A percentile compares a stretch with the other conserved stretches of the same genome.
Evolutionary conservation across 2,113 vertebrate genomes (phyloP).

Genomic region (Pitta sordida): DNA sequence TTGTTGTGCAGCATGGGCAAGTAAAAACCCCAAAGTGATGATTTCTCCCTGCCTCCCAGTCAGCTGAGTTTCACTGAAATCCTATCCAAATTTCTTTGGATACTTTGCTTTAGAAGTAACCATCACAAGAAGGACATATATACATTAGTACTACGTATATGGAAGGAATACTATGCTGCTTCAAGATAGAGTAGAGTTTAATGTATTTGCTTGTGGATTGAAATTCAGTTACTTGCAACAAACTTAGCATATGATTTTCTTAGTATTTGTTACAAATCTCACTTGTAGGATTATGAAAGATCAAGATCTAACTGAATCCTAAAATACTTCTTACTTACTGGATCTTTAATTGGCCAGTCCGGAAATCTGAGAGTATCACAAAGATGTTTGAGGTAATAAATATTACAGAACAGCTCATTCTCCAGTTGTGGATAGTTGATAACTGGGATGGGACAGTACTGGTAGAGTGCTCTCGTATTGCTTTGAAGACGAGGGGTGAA

Average conservation of each 20-base stretch:
- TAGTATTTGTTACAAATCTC: not conserved
- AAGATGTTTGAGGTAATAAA: slow-evolving; percentile 98
- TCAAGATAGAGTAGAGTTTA: not conserved
- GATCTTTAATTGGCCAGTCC: slow-evolving; percentile 95
- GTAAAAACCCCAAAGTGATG: not conserved
- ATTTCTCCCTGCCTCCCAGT: accelerated
- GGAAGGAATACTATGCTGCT: not conserved
- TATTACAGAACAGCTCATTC: slow-evolving; percentile 97
- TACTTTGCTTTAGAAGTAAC: not conserved
- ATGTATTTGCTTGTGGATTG: not conserved
- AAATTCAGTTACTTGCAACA: not conserved
- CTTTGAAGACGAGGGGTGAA: slow-evolving; percentile 97
- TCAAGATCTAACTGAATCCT: not conserved
- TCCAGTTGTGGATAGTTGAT: slow-evolving; percentile 96
- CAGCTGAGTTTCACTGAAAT: not conserved
- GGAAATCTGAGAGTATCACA: slow-evolving; percentile 92
- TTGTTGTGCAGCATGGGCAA: not conserved
- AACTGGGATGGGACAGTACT: slow-evolving; percentile 95
- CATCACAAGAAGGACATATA: not conserved
- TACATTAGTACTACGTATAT: not conserved
- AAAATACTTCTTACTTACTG: slow-evolving; percentile 76
- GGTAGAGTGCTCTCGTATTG: slow-evolving; percentile 96
- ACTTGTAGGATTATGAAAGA: not conserved
- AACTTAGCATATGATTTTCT: not conserved
- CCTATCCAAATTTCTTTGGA: not conserved